Conservation (phyloP, 1,140 invertebrate species). For the Drosophila arizonae region DNA sequence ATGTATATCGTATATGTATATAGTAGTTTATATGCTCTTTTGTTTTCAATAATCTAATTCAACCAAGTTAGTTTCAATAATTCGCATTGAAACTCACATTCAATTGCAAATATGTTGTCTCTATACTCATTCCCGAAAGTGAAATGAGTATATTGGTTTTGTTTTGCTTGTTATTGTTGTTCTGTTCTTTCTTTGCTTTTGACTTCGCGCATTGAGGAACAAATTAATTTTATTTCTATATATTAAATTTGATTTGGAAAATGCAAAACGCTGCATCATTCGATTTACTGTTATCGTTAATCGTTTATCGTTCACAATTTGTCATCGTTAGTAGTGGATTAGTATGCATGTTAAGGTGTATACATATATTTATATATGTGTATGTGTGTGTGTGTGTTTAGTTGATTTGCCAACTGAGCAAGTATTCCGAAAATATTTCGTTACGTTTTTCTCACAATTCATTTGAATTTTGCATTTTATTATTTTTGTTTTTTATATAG, state of each 20-base stretch:
- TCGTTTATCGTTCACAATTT: constrained; percentile 17
- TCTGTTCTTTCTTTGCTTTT: neutral
- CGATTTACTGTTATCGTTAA: constrained; percentile 17
- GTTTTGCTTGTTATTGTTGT: neutral
- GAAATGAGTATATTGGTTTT: neutral
- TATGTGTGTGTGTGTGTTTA: constrained; percentile 17
- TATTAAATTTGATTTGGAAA: constrained; percentile 19
- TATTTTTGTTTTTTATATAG: constrained; percentile 39
- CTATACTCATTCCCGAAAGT: too few relatives aligned
- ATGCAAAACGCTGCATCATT: neutral
- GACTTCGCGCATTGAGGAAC: constrained; percentile 64
- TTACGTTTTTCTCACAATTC: constrained; percentile 29
- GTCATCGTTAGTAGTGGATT: constrained; percentile 45
- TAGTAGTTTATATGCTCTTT: constrained; percentile 37
- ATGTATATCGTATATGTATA: constrained; percentile 77
- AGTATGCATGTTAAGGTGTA: constrained; percentile 8
- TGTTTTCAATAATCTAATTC: neutral
- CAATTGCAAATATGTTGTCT: constrained; percentile 6
- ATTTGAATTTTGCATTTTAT: constrained; percentile 39
- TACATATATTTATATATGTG: neutral
- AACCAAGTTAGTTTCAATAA: constrained; percentile 9
- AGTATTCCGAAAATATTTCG: constrained; percentile 20
- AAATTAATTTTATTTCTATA: constrained; percentile 55
- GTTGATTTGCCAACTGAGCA: constrained; percentile 42
- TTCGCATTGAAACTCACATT: constrained; percentile 3